phyloP scores from a whole-genome alignment of 2,113 vertebrate species.

The Recurvirostra avosetta region DNA sequence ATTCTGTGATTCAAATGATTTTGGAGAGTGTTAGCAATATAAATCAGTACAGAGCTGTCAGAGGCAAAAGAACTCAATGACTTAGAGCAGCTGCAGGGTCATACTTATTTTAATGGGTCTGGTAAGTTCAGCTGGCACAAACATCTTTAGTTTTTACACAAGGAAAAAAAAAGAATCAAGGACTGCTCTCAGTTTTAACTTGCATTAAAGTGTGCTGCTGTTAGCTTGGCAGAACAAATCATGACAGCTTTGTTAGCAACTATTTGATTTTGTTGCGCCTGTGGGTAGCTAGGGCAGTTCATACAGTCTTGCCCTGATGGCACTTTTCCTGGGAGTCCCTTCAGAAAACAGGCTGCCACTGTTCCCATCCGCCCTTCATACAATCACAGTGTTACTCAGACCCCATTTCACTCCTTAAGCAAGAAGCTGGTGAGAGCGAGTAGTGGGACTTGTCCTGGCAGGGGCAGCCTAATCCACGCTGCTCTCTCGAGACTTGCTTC shows the following conservation, averaged over 20 bases:
- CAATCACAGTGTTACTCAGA: not conserved
- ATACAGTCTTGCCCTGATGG: not conserved
- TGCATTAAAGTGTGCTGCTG: not conserved
- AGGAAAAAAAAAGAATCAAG: not conserved
- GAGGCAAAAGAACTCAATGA: not conserved
- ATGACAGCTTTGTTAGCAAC: not conserved
- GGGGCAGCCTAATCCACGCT: not conserved
- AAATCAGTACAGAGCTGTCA: not conserved
- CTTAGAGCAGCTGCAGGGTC: not conserved
- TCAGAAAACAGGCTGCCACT: not conserved
- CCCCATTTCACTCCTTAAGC: not conserved
- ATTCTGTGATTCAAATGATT: not conserved
- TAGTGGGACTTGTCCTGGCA: not conserved
- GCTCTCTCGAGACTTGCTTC: not conserved
- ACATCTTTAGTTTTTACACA: not conserved
- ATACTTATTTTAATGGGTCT: not conserved
- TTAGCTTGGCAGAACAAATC: not conserved
- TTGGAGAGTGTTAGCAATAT: not conserved
- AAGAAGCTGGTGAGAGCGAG: not conserved
- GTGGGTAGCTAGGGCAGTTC: not conserved
- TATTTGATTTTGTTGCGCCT: not conserved
- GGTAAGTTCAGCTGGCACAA: not conserved
- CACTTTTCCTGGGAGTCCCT: not conserved
- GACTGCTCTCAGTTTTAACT: not conserved
- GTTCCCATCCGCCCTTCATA: not conserved